Evolutionary conservation across 64 coral and sea anemone species (phyloP), one percentile per base, ranked within the genome.

Genomic region (Astreopora myriophthalma): DNA sequence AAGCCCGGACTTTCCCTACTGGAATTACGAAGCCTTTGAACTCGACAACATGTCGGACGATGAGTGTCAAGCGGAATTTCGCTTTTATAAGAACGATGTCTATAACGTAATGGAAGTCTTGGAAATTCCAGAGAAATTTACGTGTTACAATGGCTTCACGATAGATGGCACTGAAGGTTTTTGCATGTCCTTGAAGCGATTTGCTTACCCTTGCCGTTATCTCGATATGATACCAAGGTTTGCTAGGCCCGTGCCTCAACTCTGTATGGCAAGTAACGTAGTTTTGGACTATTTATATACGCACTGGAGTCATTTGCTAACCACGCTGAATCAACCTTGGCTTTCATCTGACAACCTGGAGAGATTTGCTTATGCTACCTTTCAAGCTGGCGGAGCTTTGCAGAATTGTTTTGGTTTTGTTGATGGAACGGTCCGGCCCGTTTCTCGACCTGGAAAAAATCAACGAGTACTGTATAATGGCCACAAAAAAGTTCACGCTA

Each of bases 161-260:
- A 46, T 58, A 46, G 32, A 48, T 32, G 39, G 79, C 51, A 24
- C 32, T 8, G 88, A 90, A 60, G 75, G 48, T n/a, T 80, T 92
- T 92, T 92, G 69, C 68, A 85, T 68, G 1, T 20, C 71, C 6
- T 38, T 86, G 16, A 85, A 85, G 13, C 27, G 30, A 27, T 92
- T 85, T 92, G 90, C 70, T 14, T 92, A 92, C 24, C 79, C 78
- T 23, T 92, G 67, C 20, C 25, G 79, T 58, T 83, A 85, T 32
- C 25, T 92, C 17, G 77, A 92, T 85, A 42, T 92, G 70, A 71
- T 92, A 10, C 69, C 80, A 0, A 20, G 83, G 28, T 86, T 86
- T 26, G 62, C 60, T 20, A 86, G 62, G 48, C 65, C 58, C 25
- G 27, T 75, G 11, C 90, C 90, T 23, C 46, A 85, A 63, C 80